Conservation (phyloP, 2,888 invertebrate genomes). For the Mythimna pallens region DNA sequence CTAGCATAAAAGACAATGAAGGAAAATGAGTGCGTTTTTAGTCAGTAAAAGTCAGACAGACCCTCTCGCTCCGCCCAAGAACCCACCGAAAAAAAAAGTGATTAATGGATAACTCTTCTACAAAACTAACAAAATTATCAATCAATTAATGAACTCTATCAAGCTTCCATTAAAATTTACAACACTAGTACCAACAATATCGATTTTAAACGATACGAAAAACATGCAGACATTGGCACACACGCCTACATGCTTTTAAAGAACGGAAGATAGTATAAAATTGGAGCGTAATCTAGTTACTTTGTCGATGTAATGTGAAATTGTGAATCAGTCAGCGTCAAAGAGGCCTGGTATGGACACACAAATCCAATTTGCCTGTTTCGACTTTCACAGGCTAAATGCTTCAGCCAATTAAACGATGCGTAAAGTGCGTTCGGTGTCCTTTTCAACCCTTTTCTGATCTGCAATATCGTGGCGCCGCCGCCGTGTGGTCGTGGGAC, state of each 20-base stretch:
- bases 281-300: slow-evolving; percentile 86
- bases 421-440: slow-evolving; percentile 83
- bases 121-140: slow-evolving; percentile 12
- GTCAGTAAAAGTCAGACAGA: no score
- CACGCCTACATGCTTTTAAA: slow-evolving; percentile 55
- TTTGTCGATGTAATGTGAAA: slow-evolving; percentile 82
- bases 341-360: slow-evolving; percentile 81
- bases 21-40: no score
- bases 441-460: slow-evolving; percentile 78
- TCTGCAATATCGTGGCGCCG: slow-evolving; percentile 69
- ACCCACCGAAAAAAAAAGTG: background rate
- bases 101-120: background rate
- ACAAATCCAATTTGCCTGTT: slow-evolving; percentile 88
- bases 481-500: slow-evolving; percentile 68
- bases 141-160: slow-evolving; percentile 14
- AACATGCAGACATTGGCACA: slow-evolving; percentile 46
- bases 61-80: no score
- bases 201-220: slow-evolving; percentile 50
- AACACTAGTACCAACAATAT: slow-evolving; percentile 18
- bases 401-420: slow-evolving; percentile 87
- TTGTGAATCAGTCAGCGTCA: slow-evolving; percentile 84
- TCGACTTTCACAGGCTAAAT: slow-evolving; percentile 85
- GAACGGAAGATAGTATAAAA: slow-evolving; percentile 77
- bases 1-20: no score
- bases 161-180: slow-evolving; percentile 23